These are phyloP conservation scores for Geothlypis trichas DNA, from an alignment of 2,113 vertebrate genomes.

Conservation along the genomic window DNA sequence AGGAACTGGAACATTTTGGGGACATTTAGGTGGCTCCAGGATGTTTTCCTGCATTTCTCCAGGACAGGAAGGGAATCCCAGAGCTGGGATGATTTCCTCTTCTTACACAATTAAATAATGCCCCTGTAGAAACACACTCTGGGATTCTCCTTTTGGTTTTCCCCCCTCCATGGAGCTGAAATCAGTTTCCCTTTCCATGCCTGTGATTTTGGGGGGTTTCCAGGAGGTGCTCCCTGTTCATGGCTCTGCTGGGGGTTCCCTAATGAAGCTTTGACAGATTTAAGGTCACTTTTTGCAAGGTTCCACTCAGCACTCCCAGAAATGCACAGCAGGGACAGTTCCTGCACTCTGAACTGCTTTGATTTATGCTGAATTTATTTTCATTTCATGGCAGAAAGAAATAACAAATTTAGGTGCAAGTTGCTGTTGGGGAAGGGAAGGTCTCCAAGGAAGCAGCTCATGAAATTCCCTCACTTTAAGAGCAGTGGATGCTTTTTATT, in stretches of 20 bases:
- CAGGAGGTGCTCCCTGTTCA: constrained; percentile 26
- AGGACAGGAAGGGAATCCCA: background rate
- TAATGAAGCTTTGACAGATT: constrained; percentile 61
- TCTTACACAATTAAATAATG: background rate
- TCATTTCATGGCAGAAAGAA: background rate
- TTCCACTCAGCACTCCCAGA: constrained; percentile 19
- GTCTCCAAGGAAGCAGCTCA: background rate
- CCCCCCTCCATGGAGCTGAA: background rate
- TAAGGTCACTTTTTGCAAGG: constrained; percentile 11
- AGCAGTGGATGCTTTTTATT: background rate
- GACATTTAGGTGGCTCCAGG: background rate
- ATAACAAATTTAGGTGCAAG: background rate
- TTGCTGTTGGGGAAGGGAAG: background rate
- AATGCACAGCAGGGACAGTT: constrained; percentile 22
- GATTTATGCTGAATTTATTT: background rate
- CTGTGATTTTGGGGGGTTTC: background rate
- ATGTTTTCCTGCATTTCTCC: too few relatives aligned
- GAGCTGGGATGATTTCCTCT: constrained; percentile 15
- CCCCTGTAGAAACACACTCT: background rate
- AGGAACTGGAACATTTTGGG: background rate
- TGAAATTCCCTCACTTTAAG: background rate
- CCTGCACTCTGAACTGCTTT: background rate
- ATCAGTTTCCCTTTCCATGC: background rate
- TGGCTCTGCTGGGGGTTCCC: constrained; percentile 8
- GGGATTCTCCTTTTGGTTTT: background rate